Evolutionary conservation across 2,888 invertebrate genomes (phyloP).

Genomic region (Epistrophella euchroma): DNA sequence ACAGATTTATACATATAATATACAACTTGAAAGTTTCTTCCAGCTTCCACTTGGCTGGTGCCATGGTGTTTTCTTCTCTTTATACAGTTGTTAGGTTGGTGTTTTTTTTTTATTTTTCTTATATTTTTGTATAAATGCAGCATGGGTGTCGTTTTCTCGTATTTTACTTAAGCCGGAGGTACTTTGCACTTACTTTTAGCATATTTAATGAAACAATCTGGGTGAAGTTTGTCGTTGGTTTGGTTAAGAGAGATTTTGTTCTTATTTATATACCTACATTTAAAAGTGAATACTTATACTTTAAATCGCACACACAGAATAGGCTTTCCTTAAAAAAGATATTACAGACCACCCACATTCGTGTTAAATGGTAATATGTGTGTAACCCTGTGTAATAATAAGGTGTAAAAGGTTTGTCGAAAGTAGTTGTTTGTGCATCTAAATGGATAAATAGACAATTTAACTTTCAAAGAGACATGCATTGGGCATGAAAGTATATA

Average conservation of each 20-base stretch:
- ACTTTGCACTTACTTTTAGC: constrained; percentile 73
- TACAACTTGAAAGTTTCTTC: constrained; percentile 53
- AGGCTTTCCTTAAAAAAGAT: constrained; percentile 26
- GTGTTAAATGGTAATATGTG: constrained; percentile 27
- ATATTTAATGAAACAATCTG: constrained; percentile 71
- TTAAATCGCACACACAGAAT: constrained; percentile 14
- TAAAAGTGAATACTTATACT: constrained; percentile 51
- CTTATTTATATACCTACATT: constrained; percentile 67
- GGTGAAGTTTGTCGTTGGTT: constrained; percentile 67
- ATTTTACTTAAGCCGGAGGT: constrained; percentile 69
- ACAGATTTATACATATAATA: no score
- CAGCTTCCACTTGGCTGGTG: constrained; percentile 43
- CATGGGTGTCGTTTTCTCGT: constrained; percentile 61
- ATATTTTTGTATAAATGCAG: constrained; percentile 17
- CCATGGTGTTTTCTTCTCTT: constrained; percentile 18
- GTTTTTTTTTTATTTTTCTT: not conserved
- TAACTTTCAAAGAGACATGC: constrained; percentile 12
- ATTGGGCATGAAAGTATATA: constrained; percentile 4
- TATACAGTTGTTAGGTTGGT: not conserved
- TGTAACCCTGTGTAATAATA: constrained; percentile 14
- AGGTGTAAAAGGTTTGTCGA: not conserved
- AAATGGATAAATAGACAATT: constrained; percentile 30
- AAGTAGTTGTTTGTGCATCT: constrained; percentile 22
- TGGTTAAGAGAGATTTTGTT: constrained; percentile 44
- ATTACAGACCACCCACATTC: not conserved